These are phyloP conservation scores for Agriopis marginaria DNA, from an alignment of 2,888 invertebrate genomes.

Conservation along the genomic window DNA sequence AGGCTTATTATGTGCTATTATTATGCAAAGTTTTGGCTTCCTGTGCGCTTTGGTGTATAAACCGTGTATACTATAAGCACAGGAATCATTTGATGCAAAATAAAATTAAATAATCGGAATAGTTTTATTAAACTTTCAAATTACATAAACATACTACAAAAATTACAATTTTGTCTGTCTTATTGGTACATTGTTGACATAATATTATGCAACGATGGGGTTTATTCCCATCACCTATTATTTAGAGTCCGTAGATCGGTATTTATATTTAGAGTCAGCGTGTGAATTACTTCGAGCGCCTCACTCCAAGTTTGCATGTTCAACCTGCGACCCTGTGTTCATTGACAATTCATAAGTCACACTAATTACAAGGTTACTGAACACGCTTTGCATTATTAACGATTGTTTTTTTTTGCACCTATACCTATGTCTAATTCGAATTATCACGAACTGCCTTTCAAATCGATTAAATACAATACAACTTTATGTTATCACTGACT, in stretches of 20 bases:
- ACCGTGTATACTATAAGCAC: no score
- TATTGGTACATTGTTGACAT: background rate
- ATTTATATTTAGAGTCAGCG: slow-evolving; percentile 10
- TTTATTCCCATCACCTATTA: background rate
- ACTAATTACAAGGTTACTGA: slow-evolving; percentile 1
- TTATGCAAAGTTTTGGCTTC: no score
- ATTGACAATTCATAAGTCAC: slow-evolving; percentile 29
- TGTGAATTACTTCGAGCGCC: slow-evolving; percentile 15
- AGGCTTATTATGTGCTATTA: no score
- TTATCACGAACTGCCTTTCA: background rate
- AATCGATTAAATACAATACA: background rate
- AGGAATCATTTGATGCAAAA: no score
- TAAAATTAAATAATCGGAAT: no score
- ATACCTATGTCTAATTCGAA: no score
- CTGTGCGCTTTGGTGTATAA: no score
- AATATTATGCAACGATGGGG: background rate
- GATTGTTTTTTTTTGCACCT: slow-evolving; percentile 12
- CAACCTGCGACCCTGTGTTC: slow-evolving; percentile 20
- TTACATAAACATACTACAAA: background rate
- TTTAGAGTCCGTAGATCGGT: background rate
- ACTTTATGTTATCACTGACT: background rate
- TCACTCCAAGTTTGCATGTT: slow-evolving; percentile 20
- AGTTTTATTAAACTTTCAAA: no score
- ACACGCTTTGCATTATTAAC: slow-evolving; percentile 6
- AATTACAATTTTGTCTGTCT: background rate